Evolutionary conservation across 2,888 invertebrate species (phyloP).

Genomic region (Scaptomyza polygonia): DNA sequence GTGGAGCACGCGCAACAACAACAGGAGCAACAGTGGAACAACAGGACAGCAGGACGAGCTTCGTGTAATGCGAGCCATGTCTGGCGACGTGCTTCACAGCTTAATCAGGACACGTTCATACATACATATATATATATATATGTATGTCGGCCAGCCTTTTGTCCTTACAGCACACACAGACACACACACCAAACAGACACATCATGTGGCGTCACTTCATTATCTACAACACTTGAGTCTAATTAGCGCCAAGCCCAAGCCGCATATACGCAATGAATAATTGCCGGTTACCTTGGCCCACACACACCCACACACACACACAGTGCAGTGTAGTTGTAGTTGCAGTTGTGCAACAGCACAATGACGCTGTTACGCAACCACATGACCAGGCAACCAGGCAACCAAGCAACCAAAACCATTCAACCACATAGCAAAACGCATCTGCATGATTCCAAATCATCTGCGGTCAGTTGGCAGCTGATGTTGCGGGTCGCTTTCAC

Average conservation of each 20-base stretch:
- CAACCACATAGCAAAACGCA: slow-evolving; percentile 42
- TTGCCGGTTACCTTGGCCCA: slow-evolving; percentile 46
- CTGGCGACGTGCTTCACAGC: slow-evolving; percentile 70
- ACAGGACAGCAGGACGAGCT: slow-evolving; percentile 14
- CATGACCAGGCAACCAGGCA: slow-evolving; percentile 15
- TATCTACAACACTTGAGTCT: slow-evolving; percentile 68
- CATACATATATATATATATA: slow-evolving; percentile 19
- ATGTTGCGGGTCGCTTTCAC: slow-evolving; percentile 25
- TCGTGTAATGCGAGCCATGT: slow-evolving; percentile 65
- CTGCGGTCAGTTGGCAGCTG: slow-evolving; percentile 41
- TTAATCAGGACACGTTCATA: slow-evolving; percentile 55
- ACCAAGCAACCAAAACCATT: slow-evolving; percentile 24
- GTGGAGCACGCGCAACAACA: slow-evolving; percentile 45
- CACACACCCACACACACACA: slow-evolving; percentile 16
- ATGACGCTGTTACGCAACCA: slow-evolving; percentile 13
- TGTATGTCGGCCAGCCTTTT: no score
- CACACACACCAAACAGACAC: slow-evolving; percentile 7
- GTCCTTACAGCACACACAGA: background rate
- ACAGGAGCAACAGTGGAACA: slow-evolving; percentile 10
- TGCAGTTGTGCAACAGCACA: background rate
- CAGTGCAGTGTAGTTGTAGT: no score
- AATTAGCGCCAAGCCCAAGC: slow-evolving; percentile 58
- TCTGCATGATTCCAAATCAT: slow-evolving; percentile 43
- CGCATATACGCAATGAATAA: slow-evolving; percentile 69
- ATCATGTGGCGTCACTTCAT: slow-evolving; percentile 55